These are phyloP conservation scores for Accipiter cooperii DNA, from an alignment of 2,113 vertebrate genomes.

Conservation along the genomic window DNA sequence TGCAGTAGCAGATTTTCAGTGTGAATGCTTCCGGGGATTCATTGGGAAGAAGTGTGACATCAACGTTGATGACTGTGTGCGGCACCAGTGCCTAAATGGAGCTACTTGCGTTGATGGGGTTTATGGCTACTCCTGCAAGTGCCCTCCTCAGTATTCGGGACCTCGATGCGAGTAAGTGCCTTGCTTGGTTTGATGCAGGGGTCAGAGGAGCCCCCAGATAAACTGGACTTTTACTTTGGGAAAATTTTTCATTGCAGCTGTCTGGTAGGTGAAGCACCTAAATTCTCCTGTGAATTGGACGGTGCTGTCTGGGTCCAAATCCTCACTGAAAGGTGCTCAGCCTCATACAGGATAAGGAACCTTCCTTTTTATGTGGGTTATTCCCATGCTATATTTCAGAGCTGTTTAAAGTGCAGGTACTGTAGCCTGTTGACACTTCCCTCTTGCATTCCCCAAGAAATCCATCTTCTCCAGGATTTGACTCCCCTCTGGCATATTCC, in stretches of 20 bases:
- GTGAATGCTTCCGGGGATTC: slow-evolving; percentile 82
- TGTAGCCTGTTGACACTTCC: neutral
- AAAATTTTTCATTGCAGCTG: neutral
- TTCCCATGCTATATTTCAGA: neutral
- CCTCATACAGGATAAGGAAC: neutral
- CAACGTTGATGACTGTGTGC: slow-evolving; percentile 81
- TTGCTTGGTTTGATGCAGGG: neutral
- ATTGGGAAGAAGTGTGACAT: slow-evolving; percentile 79
- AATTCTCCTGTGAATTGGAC: neutral
- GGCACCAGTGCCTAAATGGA: slow-evolving; percentile 77
- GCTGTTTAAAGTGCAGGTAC: neutral
- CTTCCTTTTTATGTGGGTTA: neutral
- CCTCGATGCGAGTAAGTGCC: slow-evolving; percentile 83
- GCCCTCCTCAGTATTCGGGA: slow-evolving; percentile 72
- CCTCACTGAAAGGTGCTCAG: neutral
- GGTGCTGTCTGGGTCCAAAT: neutral
- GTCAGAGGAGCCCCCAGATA: neutral
- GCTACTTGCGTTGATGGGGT: slow-evolving; percentile 70
- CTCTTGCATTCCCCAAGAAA: neutral
- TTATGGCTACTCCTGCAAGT: slow-evolving; percentile 76
- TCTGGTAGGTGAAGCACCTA: neutral
- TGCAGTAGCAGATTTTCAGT: slow-evolving; percentile 78
- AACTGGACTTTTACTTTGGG: neutral
- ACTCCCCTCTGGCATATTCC: neutral
- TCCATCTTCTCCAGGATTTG: neutral